phyloP scores from a whole-genome alignment of 2,797 vertebrate genomes.

The Antennarius maculatus region DNA sequence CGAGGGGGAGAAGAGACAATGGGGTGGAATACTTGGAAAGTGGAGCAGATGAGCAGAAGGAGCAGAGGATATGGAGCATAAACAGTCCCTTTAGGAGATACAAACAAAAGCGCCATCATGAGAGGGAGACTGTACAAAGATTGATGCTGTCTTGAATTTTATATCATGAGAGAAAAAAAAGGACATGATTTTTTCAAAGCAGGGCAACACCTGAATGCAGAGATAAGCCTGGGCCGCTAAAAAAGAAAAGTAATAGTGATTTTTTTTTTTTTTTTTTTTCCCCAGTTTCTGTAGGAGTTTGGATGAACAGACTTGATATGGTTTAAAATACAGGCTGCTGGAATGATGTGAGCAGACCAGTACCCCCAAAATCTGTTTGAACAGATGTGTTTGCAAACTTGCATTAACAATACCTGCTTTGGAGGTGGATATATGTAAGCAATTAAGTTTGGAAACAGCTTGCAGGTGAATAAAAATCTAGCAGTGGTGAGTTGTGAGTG shows the following conservation, averaged over 20 bases:
- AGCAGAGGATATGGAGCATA: slow-evolving; percentile 54
- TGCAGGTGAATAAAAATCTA: neutral
- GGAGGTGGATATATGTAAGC: slow-evolving; percentile 18
- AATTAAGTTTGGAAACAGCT: slow-evolving; percentile 23
- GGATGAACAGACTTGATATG: slow-evolving; percentile 28
- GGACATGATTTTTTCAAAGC: slow-evolving; percentile 21
- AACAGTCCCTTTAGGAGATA: slow-evolving; percentile 63
- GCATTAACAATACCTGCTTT: slow-evolving; percentile 28
- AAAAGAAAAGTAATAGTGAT: neutral
- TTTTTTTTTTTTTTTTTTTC: slow-evolving; percentile 7
- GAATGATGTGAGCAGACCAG: slow-evolving; percentile 12
- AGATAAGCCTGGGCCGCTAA: slow-evolving; percentile 33
- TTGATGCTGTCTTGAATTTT: slow-evolving; percentile 22
- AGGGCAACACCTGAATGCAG: slow-evolving; percentile 41
- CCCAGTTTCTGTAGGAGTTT: slow-evolving; percentile 12
- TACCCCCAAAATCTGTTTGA: slow-evolving; percentile 23
- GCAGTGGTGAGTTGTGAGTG: slow-evolving; percentile 7
- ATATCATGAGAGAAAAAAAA: slow-evolving; percentile 31
- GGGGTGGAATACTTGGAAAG: slow-evolving; percentile 61
- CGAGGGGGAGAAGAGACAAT: slow-evolving; percentile 55
- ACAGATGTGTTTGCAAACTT: slow-evolving; percentile 30
- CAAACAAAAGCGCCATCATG: slow-evolving; percentile 54
- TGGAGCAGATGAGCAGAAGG: slow-evolving; percentile 60
- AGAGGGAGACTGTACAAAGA: slow-evolving; percentile 22
- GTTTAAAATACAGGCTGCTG: slow-evolving; percentile 36